Percentiles rank a stretch among this genome's conserved stretches.
phyloP scores from a whole-genome alignment of 2,113 vertebrate genomes.

The Peromyscus californicus region DNA sequence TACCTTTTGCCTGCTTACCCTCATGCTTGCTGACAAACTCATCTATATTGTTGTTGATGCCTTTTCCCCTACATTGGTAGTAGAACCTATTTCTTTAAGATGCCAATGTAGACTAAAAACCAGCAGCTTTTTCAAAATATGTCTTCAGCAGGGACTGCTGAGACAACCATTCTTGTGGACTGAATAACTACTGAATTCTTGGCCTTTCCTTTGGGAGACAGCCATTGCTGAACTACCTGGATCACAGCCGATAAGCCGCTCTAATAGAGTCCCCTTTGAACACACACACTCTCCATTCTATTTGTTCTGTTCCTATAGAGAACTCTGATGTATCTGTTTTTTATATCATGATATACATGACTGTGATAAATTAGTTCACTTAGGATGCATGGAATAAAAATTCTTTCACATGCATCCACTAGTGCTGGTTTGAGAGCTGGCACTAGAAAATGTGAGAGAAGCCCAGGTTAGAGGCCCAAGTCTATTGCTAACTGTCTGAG shows the following conservation, averaged over 20 bases:
- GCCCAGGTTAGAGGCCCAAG: not conserved
- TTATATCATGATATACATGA: not conserved
- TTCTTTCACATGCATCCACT: not conserved
- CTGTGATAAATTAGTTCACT: conserved; percentile 10
- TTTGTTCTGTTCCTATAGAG: not conserved
- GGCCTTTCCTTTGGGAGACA: not conserved
- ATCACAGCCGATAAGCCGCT: not conserved
- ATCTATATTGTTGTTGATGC: not conserved
- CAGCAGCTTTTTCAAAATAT: not conserved
- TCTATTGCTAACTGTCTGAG: not conserved
- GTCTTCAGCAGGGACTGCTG: not conserved
- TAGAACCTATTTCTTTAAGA: not conserved
- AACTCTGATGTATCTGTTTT: not conserved
- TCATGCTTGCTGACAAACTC: no score
- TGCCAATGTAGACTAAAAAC: not conserved
- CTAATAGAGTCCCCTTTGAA: not conserved
- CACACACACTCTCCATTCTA: not conserved
- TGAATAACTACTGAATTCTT: not conserved
- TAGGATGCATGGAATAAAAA: not conserved
- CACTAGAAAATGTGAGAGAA: not conserved
- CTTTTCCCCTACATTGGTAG: not conserved
- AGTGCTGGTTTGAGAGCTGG: not conserved
- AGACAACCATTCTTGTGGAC: not conserved
- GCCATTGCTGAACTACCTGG: not conserved
- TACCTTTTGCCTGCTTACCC: not conserved